These are phyloP conservation scores for Uloborus plumipes DNA, from an alignment of 2,888 invertebrate species.

Conservation along the genomic window DNA sequence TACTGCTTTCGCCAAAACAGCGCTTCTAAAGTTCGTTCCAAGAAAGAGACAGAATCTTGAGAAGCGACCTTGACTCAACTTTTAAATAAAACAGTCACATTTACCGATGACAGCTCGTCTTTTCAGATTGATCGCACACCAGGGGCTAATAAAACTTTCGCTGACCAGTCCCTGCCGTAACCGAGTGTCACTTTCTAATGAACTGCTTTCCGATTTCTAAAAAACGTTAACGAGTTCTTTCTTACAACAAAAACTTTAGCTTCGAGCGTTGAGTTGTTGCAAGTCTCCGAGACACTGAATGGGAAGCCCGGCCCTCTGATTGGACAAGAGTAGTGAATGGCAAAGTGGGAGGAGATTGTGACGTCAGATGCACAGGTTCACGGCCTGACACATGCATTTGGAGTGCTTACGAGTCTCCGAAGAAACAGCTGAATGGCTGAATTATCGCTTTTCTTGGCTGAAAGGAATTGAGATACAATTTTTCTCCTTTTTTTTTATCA, in stretches of 20 bases:
- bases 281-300: constrained; percentile 48
- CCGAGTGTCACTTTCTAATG: background rate
- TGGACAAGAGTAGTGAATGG: constrained; percentile 62
- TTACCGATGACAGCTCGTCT: constrained; percentile 13
- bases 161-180: background rate
- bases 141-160: background rate
- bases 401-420: constrained; percentile 25
- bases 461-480: too few relatives aligned
- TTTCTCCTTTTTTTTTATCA: too few relatives aligned
- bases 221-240: background rate
- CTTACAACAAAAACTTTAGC: constrained; percentile 20
- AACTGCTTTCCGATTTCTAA: background rate
- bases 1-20: constrained; percentile 17
- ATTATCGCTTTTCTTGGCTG: constrained; percentile 40
- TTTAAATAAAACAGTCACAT: constrained; percentile 47
- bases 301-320: constrained; percentile 27
- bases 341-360: constrained; percentile 34
- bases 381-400: constrained; percentile 38
- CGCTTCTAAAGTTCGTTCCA: background rate
- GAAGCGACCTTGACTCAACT: constrained; percentile 38
- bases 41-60: background rate
- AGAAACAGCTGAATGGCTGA: constrained; percentile 7
- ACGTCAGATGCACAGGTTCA: constrained; percentile 55
- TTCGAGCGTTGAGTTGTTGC: constrained; percentile 15
- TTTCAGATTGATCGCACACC: background rate